Base-by-base conservation (phyloP, 1,140 invertebrate species). In the Heliothis virescens region DNA sequence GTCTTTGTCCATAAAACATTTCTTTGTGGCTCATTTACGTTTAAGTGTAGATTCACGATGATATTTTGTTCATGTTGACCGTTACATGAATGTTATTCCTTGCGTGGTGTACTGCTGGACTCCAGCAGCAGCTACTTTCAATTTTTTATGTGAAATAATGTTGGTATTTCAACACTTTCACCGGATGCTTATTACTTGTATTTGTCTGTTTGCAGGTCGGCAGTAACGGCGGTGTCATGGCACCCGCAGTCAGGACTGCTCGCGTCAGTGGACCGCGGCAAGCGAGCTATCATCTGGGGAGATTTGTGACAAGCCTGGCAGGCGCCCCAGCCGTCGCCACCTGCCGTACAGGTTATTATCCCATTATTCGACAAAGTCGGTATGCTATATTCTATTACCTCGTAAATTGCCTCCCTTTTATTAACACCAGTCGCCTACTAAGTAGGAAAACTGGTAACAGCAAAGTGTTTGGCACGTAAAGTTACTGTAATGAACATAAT, bases 141-240 rank as follows among this genome's bases (percentile, higher is more conserved):
- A 5, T 21, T 16, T 18, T 9, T 57, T 15, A 1, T 53, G 15
- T 13, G 5, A n/a, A 15, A 53, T 2, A 26, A 41, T 5, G 59
- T 29, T 60, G 26, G 1, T 60, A 29, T 62, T 34, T 62, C 4
- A 15, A 21, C 59, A 15, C 16, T 47, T 67, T 67, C 63, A 11
- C 60, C n/a, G 34, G 3, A 11, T 2, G 1, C 10, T 21, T 71
- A 53, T n/a, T 50, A 21, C n/a, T 15, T 7, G 47, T 26, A 21
- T 50, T 48, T 52, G 1, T 50, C 47, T 78, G 13, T 69, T 78
- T 95, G 89, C 96, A 99, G 98, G 91, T 96, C 97, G 74, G 96
- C 98, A 12, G 98, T 99, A 65, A 97, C 97, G 75, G 98, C 98
- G 16, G 98, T 99, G 81, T 96, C 97, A 11, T 99, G 98, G 98